Evolutionary conservation across 2,113 vertebrate genomes (phyloP), one percentile per base, ranked within the genome.

Genomic region (Oncorhynchus gorbuscha): DNA sequence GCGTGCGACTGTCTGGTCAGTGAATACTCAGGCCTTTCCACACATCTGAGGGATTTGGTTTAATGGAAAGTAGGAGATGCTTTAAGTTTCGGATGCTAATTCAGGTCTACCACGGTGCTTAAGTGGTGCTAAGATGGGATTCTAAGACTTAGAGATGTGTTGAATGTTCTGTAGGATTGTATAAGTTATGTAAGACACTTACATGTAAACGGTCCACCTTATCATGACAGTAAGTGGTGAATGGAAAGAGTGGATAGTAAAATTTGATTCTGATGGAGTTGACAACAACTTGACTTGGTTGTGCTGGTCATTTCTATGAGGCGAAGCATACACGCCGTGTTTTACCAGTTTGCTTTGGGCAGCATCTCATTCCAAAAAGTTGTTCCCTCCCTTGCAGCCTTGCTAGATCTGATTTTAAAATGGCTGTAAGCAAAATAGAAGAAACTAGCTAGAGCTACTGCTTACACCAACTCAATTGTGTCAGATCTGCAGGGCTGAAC

Each of bases 1-100:
- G 64, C 1, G 26, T n/a, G 51, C 65, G 79, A 73, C 83, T 78
- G 79, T 58, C 73, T 71, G 49, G 49, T 18, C 8, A 9, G 81
- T 28, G 64, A 0, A 12, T 66, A 48, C 48, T 66, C 59, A 12
- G 77, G 26, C 30, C 12, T 20, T 20, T 35, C 24, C 5, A 66
- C 12, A n/a, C 22, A 66, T 16, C 11, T 12, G 22, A 66, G 64
- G 22, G 22, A 30, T 68, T 68, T 30, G 66, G 59, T 5, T 14
- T 20, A 20, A 22, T 22, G 59, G 59, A 62, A 62, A 62, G 59
- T 62, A 62, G n/a, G 59, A 22, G 4, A 20, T 55, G 51, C 51
- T 55, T 55, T 55, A 55, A 55, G 16, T 55, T 16, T 55, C 4
- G 18, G 16, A 55, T 55, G 51, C 51, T 55, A 55, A 55, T 55